A percentile compares a stretch with the other conserved stretches of the same genome.
These are phyloP conservation scores for Notothenia coriiceps DNA, from an alignment of 2,113 vertebrate genomes.

Conservation along the genomic window DNA sequence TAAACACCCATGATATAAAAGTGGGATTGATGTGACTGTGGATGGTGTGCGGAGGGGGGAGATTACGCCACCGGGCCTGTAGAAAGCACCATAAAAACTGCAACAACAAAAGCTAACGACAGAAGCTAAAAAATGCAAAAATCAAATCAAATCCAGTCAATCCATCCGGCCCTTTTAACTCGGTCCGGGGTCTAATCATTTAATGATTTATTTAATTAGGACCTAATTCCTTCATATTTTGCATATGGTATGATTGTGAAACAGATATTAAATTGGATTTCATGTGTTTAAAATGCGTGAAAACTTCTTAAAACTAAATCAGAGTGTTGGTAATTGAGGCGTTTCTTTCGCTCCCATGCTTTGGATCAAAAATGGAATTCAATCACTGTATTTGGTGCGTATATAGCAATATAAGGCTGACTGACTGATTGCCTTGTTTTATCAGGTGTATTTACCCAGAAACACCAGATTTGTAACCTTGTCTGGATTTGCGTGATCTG, in stretches of 20 bases:
- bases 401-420: background rate
- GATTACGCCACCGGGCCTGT: background rate
- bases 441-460: slow-evolving; percentile 3
- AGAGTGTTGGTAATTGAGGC: background rate
- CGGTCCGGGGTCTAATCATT: background rate
- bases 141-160: background rate
- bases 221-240: background rate
- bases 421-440: background rate
- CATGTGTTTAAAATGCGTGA: background rate
- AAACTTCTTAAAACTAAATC: background rate
- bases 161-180: background rate
- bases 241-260: background rate
- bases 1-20: too few species aligned
- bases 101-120: too few species aligned
- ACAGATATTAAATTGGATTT: background rate
- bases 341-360: background rate
- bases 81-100: background rate
- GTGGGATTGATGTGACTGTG: background rate
- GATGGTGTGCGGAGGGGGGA: background rate
- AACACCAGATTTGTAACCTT: background rate
- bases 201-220: background rate
- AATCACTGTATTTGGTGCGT: background rate
- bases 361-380: background rate
- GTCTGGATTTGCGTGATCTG: slow-evolving; percentile 45
- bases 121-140: background rate